Conservation (phyloP, 2,797 vertebrate genomes). For the Lemur catta region DNA sequence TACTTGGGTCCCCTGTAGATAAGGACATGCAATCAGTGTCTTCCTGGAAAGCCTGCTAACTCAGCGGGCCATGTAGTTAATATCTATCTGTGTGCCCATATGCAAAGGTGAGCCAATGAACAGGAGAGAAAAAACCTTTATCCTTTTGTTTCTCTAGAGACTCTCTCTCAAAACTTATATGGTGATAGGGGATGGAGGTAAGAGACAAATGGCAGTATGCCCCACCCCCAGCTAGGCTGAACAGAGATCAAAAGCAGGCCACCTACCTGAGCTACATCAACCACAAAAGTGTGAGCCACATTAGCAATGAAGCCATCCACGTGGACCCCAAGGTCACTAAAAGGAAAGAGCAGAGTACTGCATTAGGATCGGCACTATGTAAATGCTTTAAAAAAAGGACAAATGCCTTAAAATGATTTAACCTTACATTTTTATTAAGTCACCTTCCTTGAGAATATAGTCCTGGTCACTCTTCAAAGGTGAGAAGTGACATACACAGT, state of each 20-base stretch:
- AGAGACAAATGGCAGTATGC: background rate
- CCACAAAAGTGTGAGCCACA: slow-evolving; percentile 94
- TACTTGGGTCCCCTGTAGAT: slow-evolving; percentile 90
- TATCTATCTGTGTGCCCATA: background rate
- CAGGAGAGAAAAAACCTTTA: background rate
- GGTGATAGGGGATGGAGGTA: background rate
- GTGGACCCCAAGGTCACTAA: slow-evolving; percentile 96
- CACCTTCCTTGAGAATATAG: slow-evolving; percentile 93
- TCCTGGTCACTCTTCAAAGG: slow-evolving; percentile 97
- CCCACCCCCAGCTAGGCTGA: background rate
- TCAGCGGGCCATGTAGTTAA: background rate
- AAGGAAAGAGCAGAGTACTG: slow-evolving; percentile 45
- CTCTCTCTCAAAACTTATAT: background rate
- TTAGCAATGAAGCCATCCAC: slow-evolving; percentile 98
- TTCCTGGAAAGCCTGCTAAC: slow-evolving; percentile 12
- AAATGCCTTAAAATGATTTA: slow-evolving; percentile 30
- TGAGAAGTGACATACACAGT: slow-evolving; percentile 98
- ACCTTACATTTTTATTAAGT: slow-evolving; percentile 96
- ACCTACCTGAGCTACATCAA: slow-evolving; percentile 93
- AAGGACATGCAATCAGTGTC: background rate
- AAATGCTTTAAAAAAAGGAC: background rate
- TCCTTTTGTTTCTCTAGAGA: background rate
- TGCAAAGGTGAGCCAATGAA: background rate
- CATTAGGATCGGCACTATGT: background rate
- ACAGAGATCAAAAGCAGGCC: background rate